Evolutionary conservation across 2,888 invertebrate species (phyloP), one percentile per base, ranked within the genome.

Genomic region (Sarcophaga variegata): DNA sequence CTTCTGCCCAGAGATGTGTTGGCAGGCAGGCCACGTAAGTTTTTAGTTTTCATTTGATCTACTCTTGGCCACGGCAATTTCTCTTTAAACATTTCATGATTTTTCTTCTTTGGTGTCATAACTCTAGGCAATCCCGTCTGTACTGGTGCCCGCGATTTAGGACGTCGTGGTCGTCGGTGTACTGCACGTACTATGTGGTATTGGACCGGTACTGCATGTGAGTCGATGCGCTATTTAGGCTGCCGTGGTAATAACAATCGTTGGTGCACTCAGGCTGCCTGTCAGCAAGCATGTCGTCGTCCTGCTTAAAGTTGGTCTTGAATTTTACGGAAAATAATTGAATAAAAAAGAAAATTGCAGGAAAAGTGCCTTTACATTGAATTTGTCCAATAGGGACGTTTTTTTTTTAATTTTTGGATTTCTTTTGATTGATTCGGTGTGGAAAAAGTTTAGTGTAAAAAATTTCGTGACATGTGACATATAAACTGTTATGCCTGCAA

Each of bases 241-340:
- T 87, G 87, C 74, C 81, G 37, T n/a, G 87, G 87, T 20, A 87
- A 87, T 69, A 77, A 83, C 45, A 87, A 87, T 77, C 87, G 87
- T 59, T 80, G 71, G 66, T 87, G 87, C 59, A 74, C 82, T 3
- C 37, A 47, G 6, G 64, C 22, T 3, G 71, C 54, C 14, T 80
- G 85, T 49, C 20, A 67, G 25, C 72, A 45, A 20, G 47, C n/a
- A 45, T 80, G 80, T 60, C 59, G 71, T 45, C 80, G 80, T 80
- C 6, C 6, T 62, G 27, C 54, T 6, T 49, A 70, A 67, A 67
- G 3, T 20, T 62, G 3, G 10, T 3, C 62, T 62, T 62, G 10
- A 62, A 20, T 37, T 37, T 37, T 37, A 6, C 1, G 0, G 37
- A 37, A 37, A 37, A 37, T 6, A 37, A 6, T 37, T 37, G 37